A percentile compares a stretch with the other conserved stretches of the same genome.
Evolutionary conservation across 2,113 vertebrate species (phyloP).

Genomic region (Oreotrochilus melanogaster): DNA sequence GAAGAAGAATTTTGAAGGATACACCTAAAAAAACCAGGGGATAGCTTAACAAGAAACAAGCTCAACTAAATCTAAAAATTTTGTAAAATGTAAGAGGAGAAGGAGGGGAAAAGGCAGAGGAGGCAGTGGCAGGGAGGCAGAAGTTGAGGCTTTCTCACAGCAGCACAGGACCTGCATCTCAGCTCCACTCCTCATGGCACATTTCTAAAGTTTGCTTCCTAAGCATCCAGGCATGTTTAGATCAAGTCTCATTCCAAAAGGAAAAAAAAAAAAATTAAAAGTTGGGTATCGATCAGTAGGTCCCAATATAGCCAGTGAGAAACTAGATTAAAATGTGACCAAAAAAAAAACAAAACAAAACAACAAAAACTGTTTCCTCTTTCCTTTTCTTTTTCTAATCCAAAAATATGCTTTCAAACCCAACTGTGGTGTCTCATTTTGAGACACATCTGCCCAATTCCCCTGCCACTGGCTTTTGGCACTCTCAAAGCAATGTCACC

Average conservation of each 20-base stretch:
- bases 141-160: background rate
- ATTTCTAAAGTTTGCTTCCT: background rate
- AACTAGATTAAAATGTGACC: background rate
- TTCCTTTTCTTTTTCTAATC: background rate
- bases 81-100: background rate
- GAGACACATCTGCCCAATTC: background rate
- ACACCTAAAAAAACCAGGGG: background rate
- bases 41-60: background rate
- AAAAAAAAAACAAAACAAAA: background rate
- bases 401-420: background rate
- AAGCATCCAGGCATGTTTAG: background rate
- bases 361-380: background rate
- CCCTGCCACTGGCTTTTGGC: background rate
- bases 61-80: background rate
- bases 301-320: background rate
- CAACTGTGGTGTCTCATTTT: background rate
- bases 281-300: background rate
- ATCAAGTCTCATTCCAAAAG: background rate
- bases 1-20: background rate
- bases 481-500: background rate
- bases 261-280: background rate
- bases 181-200: background rate
- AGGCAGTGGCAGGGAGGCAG: background rate
- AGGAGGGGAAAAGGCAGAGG: background rate
- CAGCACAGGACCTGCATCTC: background rate